Evolutionary conservation across 2,113 vertebrate genomes (phyloP).

Genomic region (Fulica atra): DNA sequence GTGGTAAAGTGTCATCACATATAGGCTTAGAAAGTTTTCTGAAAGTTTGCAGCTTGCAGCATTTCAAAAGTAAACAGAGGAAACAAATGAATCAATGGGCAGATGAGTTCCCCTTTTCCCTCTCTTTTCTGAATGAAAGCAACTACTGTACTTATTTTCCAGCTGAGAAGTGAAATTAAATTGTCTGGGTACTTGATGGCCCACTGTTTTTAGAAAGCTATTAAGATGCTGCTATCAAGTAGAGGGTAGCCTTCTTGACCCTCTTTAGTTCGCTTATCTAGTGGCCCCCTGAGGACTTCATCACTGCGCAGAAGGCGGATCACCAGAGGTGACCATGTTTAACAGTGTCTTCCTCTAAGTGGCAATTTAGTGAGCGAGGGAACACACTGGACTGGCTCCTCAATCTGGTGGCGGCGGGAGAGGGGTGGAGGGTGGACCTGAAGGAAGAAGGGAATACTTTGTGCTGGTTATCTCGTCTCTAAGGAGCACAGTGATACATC

Average conservation of each 20-base stretch:
- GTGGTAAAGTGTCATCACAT: background rate
- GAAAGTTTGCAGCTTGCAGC: background rate
- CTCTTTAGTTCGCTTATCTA: constrained; percentile 61
- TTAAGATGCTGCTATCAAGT: constrained; percentile 48
- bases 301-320: background rate
- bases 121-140: constrained; percentile 51
- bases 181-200: constrained; percentile 57
- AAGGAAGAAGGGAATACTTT: background rate
- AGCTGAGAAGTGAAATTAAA: constrained; percentile 71
- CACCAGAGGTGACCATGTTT: constrained; percentile 3
- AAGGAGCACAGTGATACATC: background rate
- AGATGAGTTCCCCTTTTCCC: background rate
- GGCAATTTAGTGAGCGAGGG: constrained; percentile 1
- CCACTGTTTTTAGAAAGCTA: constrained; percentile 67
- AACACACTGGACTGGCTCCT: background rate
- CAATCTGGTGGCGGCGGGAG: rapidly evolving
- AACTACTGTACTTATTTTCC: constrained; percentile 59
- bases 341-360: constrained; percentile 10
- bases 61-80: background rate
- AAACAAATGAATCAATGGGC: background rate
- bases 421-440: no score
- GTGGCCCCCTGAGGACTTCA: background rate
- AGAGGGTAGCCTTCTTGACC: constrained; percentile 59
- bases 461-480: background rate
- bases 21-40: background rate